These are phyloP conservation scores for Sesia apiformis DNA, from an alignment of 2,888 invertebrate genomes.

Conservation along the genomic window DNA sequence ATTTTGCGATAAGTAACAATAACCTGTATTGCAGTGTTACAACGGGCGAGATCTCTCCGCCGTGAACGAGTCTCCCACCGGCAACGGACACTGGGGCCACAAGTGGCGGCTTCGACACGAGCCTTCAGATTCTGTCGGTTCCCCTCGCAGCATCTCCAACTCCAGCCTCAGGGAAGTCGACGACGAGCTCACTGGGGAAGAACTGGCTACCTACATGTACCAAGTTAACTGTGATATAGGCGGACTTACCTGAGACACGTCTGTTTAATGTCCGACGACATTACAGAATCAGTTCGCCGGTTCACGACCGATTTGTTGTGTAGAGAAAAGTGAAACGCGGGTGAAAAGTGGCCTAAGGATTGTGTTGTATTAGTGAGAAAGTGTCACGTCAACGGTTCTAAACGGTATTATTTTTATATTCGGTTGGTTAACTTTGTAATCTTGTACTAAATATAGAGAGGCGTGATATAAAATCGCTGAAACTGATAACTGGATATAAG, in stretches of 20 bases:
- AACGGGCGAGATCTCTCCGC: slow-evolving; percentile 46
- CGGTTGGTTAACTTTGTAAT: too few species aligned
- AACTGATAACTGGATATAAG: too few species aligned
- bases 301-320: too few species aligned
- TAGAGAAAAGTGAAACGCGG: too few species aligned
- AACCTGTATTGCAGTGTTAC: slow-evolving; percentile 35
- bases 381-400: too few species aligned
- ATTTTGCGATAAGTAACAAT: too few species aligned
- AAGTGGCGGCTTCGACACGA: slow-evolving; percentile 41
- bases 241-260: slow-evolving; percentile 58
- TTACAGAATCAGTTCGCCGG: neutral
- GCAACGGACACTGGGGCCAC: slow-evolving; percentile 47
- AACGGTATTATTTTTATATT: too few species aligned
- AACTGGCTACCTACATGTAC: slow-evolving; percentile 80
- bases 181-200: slow-evolving; percentile 79
- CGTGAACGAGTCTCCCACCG: slow-evolving; percentile 51
- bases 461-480: too few species aligned
- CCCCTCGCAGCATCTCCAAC: slow-evolving; percentile 79
- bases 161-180: slow-evolving; percentile 83
- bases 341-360: too few species aligned
- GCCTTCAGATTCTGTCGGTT: slow-evolving; percentile 57
- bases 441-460: too few species aligned
- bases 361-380: too few species aligned
- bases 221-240: slow-evolving; percentile 74
- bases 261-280: slow-evolving; percentile 25